phyloP scores from a whole-genome alignment of 1,140 invertebrate species.

The Pseudomyrmex flavicornis region DNA sequence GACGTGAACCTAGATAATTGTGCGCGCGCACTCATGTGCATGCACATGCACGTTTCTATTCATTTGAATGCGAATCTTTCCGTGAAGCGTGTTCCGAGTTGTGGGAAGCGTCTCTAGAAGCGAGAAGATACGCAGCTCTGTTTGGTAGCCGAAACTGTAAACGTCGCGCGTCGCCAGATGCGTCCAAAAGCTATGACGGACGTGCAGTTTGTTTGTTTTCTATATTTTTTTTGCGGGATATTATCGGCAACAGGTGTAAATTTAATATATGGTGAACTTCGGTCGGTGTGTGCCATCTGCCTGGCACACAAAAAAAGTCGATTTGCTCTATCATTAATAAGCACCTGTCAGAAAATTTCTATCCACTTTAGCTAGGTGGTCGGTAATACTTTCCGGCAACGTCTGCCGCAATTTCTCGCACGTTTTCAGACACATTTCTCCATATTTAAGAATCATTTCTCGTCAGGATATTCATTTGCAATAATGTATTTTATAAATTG shows the following conservation, averaged over 20 bases:
- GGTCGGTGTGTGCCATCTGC: background rate
- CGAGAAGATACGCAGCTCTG: background rate
- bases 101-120: background rate
- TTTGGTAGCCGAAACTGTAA: background rate
- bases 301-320: background rate
- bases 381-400: background rate
- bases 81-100: constrained; percentile 5
- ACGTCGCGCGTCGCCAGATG: background rate
- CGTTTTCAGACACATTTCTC: too few species aligned
- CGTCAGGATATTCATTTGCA: too few species aligned
- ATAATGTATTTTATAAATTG: too few species aligned
- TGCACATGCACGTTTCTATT: background rate
- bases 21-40: constrained; percentile 51
- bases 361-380: background rate
- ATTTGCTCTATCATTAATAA: constrained; percentile 19
- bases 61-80: constrained; percentile 25
- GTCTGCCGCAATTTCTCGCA: background rate
- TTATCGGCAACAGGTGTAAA: constrained; percentile 55
- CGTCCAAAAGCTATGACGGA: background rate
- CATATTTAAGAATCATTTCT: too few species aligned
- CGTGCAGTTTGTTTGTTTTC: background rate
- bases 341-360: background rate
- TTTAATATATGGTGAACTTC: constrained; percentile 1
- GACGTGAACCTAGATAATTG: constrained; percentile 77
- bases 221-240: constrained; percentile 14